These are phyloP conservation scores for Entomobrya multifasciata DNA, from an alignment of 2,888 invertebrate species.

Conservation along the genomic window DNA sequence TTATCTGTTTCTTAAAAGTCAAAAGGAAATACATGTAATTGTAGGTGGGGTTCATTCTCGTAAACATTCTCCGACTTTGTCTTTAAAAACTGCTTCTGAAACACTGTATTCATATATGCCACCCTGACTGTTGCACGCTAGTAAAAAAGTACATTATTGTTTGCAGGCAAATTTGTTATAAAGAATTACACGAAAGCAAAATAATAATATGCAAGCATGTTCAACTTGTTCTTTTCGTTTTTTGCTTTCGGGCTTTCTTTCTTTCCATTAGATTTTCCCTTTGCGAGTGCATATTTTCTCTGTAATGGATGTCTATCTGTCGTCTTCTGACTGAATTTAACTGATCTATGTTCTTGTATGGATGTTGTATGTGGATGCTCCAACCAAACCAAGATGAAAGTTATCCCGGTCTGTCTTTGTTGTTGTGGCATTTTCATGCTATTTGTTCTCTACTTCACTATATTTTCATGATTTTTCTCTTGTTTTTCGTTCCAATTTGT, in stretches of 20 bases:
- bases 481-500: constrained; percentile 61
- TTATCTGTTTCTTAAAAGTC: constrained; percentile 37
- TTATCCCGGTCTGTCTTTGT: constrained; percentile 50
- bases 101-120: constrained; percentile 41
- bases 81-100: constrained; percentile 52
- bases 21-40: constrained; percentile 27
- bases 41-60: constrained; percentile 51
- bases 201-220: neutral
- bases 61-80: constrained; percentile 53
- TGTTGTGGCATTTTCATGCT: constrained; percentile 61
- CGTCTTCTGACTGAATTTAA: constrained; percentile 23
- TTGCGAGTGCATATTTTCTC: constrained; percentile 21
- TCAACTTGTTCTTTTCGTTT: constrained; percentile 29
- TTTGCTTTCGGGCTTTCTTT: constrained; percentile 24
- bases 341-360: neutral
- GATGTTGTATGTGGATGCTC: too few relatives aligned
- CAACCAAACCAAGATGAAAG: neutral
- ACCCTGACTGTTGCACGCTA: constrained; percentile 24
- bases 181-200: neutral
- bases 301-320: constrained; percentile 28
- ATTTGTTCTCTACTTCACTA: constrained; percentile 12
- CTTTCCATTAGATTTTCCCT: constrained; percentile 15
- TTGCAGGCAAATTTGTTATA: constrained; percentile 5
- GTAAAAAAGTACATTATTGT: too few relatives aligned
- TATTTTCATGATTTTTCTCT: constrained; percentile 50